These are phyloP conservation scores for Euproctis similis DNA, from an alignment of 2,888 invertebrate genomes.

Conservation along the genomic window DNA sequence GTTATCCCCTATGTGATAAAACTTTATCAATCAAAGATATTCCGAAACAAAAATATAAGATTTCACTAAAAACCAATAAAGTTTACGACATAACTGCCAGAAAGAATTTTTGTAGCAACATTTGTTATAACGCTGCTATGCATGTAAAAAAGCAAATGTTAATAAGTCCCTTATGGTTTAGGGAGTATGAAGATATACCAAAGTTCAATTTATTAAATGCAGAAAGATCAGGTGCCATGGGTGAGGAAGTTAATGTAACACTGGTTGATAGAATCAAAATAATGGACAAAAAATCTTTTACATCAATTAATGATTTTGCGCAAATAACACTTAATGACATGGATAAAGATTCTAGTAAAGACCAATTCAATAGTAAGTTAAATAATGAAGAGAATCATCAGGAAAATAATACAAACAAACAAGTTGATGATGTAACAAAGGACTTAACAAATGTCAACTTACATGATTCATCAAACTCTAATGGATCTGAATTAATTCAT, in stretches of 20 bases:
- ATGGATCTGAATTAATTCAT: background rate
- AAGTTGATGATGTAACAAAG: background rate
- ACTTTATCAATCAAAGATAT: slow-evolving; percentile 75
- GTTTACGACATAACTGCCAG: slow-evolving; percentile 91
- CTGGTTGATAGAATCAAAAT: slow-evolving; percentile 41
- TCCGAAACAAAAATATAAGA: slow-evolving; percentile 86
- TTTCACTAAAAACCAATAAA: slow-evolving; percentile 86
- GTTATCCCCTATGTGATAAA: slow-evolving; percentile 87
- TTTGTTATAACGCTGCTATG: slow-evolving; percentile 87
- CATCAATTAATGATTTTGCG: slow-evolving; percentile 70
- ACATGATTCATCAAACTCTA: background rate
- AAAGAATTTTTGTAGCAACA: slow-evolving; percentile 89
- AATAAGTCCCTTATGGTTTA: slow-evolving; percentile 88
- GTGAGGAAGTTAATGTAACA: slow-evolving; percentile 74
- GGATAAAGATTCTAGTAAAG: slow-evolving; percentile 13
- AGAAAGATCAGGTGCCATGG: slow-evolving; percentile 54
- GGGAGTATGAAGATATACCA: slow-evolving; percentile 81
- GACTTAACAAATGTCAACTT: slow-evolving; percentile 1
- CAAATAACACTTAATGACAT: slow-evolving; percentile 63
- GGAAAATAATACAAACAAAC: slow-evolving; percentile 4
- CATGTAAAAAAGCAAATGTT: slow-evolving; percentile 87
- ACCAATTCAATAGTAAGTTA: background rate
- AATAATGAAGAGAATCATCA: slow-evolving; percentile 4
- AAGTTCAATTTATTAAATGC: slow-evolving; percentile 75
- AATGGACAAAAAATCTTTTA: slow-evolving; percentile 42